Evolutionary conservation across 2,113 vertebrate genomes (phyloP).

Genomic region (Excalfactoria chinensis): DNA sequence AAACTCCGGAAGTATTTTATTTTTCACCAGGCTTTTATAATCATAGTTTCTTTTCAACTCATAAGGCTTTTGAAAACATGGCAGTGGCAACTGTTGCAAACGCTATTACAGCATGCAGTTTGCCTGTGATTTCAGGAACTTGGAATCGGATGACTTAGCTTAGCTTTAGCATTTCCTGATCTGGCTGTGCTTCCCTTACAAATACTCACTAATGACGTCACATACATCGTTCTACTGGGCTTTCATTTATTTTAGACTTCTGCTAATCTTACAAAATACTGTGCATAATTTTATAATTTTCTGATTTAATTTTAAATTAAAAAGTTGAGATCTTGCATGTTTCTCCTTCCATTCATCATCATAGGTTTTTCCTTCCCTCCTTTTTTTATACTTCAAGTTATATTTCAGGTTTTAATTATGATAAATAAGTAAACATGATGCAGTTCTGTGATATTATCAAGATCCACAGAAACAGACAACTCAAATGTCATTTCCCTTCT

Average conservation of each 20-base stretch:
- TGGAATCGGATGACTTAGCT: neutral
- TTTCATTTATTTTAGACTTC: neutral
- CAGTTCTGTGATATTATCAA: neutral
- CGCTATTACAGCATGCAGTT: neutral
- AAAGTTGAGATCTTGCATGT: neutral
- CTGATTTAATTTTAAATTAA: neutral
- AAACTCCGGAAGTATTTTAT: neutral
- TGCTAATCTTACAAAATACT: neutral
- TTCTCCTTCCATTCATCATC: neutral
- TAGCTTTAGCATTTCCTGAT: neutral
- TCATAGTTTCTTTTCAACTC: neutral
- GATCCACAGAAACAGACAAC: neutral
- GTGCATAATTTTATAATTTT: neutral
- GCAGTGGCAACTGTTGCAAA: neutral
- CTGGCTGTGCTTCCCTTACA: neutral
- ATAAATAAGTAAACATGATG: neutral
- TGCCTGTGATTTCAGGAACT: neutral
- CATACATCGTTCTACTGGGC: neutral
- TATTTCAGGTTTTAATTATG: neutral
- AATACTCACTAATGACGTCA: neutral
- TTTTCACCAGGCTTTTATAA: neutral
- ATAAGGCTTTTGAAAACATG: neutral
- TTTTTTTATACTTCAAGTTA: neutral
- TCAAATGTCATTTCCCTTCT: neutral
- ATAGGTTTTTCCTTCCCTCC: neutral